Base-by-base conservation (phyloP, 2,113 vertebrate genomes). In the Coracopsis vasa region DNA sequence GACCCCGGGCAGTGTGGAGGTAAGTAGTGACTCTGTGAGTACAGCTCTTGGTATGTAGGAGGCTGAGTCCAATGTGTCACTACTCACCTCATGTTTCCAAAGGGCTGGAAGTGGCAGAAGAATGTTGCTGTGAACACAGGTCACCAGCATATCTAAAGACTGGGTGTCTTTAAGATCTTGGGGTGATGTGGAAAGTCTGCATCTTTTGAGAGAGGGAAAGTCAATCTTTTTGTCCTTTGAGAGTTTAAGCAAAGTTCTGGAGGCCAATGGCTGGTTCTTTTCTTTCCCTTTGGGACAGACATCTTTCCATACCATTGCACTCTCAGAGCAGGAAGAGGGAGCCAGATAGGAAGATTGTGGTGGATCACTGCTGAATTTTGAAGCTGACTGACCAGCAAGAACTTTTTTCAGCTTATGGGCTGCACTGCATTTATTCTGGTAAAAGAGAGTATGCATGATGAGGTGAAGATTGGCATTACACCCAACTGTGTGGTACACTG, bases 101-200 rank as follows among this genome's bases (percentile, higher is more conserved):
- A 97, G 75, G 27, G 84, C 80, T 7, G 94, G 96, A 72, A 93
- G 71, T 0, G 96, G 97, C 35, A 98, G 97, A 16, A 97, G 81
- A 90, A 97, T 91, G 21, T 92, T 86, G 67, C 97, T 97, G 45
- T 71, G 82, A n/a, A 72, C 50, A 51, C 97, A 97, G 13, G 39
- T 64, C 29, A 25, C 69, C 80, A 97, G 84, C 35, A 42, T 9
- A 31, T 97, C 61, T 20, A 92, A 97, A 73, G 61, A 70, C 24
- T 31, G 7, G 16, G 66, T 39, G 1, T 94, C 89, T 41, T 77
- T 71, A 47, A 17, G 54, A 51, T n/a, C 72, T 64, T 50, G 42
- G 17, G 60, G 31, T 11, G 61, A 51, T 31, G 19, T 42, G 31
- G 81, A 42, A 67, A 41, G 3, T 66, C 17, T 7, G 1, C 58